phyloP scores from a whole-genome alignment of 2,888 invertebrate genomes.

The Amorpha juglandis region DNA sequence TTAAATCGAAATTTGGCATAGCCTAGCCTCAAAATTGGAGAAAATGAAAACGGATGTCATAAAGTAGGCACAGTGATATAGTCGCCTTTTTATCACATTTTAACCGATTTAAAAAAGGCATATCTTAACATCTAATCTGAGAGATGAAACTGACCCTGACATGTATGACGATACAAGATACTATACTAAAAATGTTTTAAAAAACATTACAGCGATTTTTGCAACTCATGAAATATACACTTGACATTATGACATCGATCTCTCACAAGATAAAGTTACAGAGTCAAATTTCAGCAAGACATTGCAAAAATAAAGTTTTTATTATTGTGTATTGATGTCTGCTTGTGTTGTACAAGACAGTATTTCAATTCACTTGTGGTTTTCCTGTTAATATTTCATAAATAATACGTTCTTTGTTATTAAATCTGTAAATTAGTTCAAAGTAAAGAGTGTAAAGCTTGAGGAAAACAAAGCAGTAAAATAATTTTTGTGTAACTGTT shows the following conservation, averaged over 20 bases:
- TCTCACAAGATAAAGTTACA: constrained; percentile 7
- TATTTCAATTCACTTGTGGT: constrained; percentile 4
- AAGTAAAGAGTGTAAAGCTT: neutral
- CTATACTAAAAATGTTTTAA: neutral
- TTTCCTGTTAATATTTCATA: constrained; percentile 8
- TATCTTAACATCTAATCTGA: too few relatives aligned
- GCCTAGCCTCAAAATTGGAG: too few relatives aligned
- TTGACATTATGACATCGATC: constrained; percentile 22
- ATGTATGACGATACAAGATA: neutral
- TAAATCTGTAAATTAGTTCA: constrained; percentile 1
- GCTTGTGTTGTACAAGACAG: neutral
- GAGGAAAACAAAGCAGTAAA: neutral
- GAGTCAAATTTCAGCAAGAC: constrained; percentile 3
- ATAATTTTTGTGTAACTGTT: too few relatives aligned
- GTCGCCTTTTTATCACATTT: too few relatives aligned
- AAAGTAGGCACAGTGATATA: too few relatives aligned
- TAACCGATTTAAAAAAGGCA: too few relatives aligned
- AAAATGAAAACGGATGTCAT: too few relatives aligned
- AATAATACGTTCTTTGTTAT: neutral
- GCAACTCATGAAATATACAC: constrained; percentile 28
- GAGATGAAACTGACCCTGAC: too few relatives aligned
- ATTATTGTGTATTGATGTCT: constrained; percentile 11
- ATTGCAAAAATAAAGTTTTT: constrained; percentile 8
- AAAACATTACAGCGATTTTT: constrained; percentile 30
- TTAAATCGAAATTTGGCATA: too few relatives aligned